A percentile compares a stretch with the other conserved stretches of the same genome.
Conservation (phyloP, 2,888 invertebrate species). For the Sinelater perroti region DNA sequence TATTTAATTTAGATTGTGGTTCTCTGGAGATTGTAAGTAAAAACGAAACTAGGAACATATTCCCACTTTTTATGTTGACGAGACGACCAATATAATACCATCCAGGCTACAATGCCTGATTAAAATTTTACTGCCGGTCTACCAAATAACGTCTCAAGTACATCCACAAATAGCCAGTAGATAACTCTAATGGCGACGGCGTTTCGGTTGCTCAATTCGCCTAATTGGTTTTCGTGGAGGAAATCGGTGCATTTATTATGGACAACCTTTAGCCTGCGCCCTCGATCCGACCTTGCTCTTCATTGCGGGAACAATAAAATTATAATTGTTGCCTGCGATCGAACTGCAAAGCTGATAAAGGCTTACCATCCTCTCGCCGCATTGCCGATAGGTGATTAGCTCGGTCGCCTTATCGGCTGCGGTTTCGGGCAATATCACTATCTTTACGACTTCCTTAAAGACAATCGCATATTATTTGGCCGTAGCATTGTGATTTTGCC, state of each 20-base stretch:
- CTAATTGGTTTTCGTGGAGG: not conserved
- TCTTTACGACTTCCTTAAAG: conserved; percentile 12
- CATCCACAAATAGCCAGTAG: too few relatives aligned
- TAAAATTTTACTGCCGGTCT: too few relatives aligned
- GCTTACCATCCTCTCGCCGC: not conserved
- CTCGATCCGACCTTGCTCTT: not conserved
- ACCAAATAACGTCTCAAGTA: too few relatives aligned
- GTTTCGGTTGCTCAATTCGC: too few relatives aligned
- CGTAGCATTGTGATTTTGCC: too few relatives aligned
- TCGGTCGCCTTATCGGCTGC: not conserved
- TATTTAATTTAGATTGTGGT: too few relatives aligned
- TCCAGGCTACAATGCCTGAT: too few relatives aligned
- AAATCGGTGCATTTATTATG: not conserved
- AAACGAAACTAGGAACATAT: too few relatives aligned
- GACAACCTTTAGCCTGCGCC: not conserved
- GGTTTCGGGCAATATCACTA: not conserved
- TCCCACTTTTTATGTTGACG: too few relatives aligned
- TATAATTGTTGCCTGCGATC: not conserved
- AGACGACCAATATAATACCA: too few relatives aligned
- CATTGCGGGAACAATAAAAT: conserved; percentile 1
- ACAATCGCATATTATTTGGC: not conserved
- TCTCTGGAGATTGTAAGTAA: too few relatives aligned
- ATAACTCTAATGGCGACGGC: too few relatives aligned
- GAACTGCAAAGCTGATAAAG: not conserved
- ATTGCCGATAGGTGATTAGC: not conserved